Percentiles rank a stretch among this genome's conserved stretches.
Conservation (phyloP, 2,797 vertebrate species). For the Varecia variegata region DNA sequence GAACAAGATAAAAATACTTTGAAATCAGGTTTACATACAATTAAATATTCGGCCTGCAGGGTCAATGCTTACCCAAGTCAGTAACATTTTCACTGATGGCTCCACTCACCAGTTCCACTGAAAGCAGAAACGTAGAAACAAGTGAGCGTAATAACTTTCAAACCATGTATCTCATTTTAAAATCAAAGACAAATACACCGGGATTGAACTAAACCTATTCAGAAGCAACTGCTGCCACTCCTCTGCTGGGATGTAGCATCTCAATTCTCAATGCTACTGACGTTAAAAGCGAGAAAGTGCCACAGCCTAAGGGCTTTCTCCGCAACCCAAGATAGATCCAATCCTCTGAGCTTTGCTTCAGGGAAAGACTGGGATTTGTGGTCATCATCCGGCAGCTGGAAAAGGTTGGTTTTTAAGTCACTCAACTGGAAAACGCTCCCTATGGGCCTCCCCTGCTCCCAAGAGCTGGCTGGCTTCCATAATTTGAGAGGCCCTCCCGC, state of each 20-base stretch:
- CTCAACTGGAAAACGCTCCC: background rate
- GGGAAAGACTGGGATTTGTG: background rate
- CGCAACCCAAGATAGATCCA: background rate
- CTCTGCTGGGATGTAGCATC: background rate
- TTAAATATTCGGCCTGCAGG: background rate
- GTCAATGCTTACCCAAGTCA: background rate
- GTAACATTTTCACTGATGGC: background rate
- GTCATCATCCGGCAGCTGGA: background rate
- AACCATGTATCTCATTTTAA: background rate
- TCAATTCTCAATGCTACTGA: background rate
- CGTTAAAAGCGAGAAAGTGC: background rate
- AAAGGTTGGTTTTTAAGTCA: background rate
- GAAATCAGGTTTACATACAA: background rate
- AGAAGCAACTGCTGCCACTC: background rate
- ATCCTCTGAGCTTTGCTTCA: background rate
- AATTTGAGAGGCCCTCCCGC: background rate
- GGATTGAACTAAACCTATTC: background rate
- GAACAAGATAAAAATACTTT: slow-evolving; percentile 10
- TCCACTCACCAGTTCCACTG: background rate
- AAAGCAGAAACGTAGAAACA: background rate
- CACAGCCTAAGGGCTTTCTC: background rate
- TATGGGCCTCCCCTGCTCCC: background rate
- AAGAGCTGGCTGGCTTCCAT: background rate
- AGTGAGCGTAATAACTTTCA: background rate
- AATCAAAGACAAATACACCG: background rate